phyloP scores from a whole-genome alignment of 2,113 vertebrate genomes.

The Lophura nycthemera region DNA sequence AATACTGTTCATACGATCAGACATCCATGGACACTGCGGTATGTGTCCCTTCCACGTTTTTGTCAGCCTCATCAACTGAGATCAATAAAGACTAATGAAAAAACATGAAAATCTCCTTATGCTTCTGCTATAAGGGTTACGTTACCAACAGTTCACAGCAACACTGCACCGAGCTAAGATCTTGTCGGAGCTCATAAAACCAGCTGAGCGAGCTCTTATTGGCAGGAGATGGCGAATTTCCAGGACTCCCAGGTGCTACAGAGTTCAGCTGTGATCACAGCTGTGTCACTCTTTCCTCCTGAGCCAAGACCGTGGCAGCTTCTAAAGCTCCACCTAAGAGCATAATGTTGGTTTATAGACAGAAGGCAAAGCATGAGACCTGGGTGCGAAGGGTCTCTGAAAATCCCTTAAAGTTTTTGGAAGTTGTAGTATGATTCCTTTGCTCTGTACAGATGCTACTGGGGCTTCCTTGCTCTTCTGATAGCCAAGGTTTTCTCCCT shows the following conservation, averaged over 20 bases:
- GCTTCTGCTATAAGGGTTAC: background rate
- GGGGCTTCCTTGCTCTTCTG: background rate
- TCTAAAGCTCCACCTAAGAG: background rate
- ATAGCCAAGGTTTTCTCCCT: background rate
- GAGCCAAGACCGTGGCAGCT: background rate
- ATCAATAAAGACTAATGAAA: background rate
- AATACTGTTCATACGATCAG: slow-evolving; percentile 40
- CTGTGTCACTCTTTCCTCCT: background rate
- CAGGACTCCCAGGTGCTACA: background rate
- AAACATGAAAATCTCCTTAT: background rate
- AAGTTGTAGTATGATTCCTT: background rate
- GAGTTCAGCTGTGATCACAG: slow-evolving; percentile 21
- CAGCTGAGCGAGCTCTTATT: background rate
- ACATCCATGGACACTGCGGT: background rate
- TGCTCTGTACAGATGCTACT: background rate
- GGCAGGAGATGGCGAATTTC: background rate
- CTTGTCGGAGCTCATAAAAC: background rate
- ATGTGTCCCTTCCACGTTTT: background rate
- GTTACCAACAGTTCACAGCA: background rate
- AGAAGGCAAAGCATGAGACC: background rate
- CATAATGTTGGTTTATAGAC: background rate
- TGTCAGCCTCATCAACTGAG: background rate
- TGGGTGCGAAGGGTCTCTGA: background rate
- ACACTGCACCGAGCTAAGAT: background rate
- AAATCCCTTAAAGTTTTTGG: background rate